phyloP scores from a whole-genome alignment of 2,888 invertebrate genomes.

The Andrena chrysosceles region DNA sequence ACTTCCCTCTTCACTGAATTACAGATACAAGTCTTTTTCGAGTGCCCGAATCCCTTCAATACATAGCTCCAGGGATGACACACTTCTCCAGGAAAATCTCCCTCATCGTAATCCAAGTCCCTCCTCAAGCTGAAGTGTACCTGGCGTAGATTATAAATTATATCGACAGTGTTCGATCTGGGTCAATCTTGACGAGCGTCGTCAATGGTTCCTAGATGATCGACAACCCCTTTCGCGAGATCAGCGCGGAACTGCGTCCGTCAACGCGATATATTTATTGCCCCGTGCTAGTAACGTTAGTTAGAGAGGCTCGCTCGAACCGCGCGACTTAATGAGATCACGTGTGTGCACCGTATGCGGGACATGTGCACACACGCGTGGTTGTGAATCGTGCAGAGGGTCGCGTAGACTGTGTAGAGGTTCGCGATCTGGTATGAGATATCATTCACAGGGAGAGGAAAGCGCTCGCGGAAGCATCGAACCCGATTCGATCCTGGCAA shows the following conservation, averaged over 20 bases:
- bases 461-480: constrained; percentile 72
- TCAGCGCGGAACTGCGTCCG: constrained; percentile 56
- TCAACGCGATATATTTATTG: constrained; percentile 66
- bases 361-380: constrained; percentile 32
- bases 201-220: constrained; percentile 24
- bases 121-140: neutral
- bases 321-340: constrained; percentile 69
- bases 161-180: constrained; percentile 28
- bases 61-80: neutral
- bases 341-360: constrained; percentile 41
- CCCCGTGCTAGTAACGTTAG: constrained; percentile 34
- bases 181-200: constrained; percentile 11
- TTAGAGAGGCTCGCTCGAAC: constrained; percentile 2
- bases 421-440: constrained; percentile 73
- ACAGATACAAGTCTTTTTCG: no score
- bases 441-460: constrained; percentile 70
- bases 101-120: neutral
- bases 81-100: neutral
- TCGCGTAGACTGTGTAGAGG: neutral
- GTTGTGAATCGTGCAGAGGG: constrained; percentile 26
- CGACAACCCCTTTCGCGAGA: constrained; percentile 47
- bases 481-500: constrained; percentile 76
- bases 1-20: no score
- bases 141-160: constrained; percentile 39
- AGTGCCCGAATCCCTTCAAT: no score